These are phyloP conservation scores for Motacilla tschutschensis DNA, from an alignment of 2,113 vertebrate genomes.

Conservation along the genomic window DNA sequence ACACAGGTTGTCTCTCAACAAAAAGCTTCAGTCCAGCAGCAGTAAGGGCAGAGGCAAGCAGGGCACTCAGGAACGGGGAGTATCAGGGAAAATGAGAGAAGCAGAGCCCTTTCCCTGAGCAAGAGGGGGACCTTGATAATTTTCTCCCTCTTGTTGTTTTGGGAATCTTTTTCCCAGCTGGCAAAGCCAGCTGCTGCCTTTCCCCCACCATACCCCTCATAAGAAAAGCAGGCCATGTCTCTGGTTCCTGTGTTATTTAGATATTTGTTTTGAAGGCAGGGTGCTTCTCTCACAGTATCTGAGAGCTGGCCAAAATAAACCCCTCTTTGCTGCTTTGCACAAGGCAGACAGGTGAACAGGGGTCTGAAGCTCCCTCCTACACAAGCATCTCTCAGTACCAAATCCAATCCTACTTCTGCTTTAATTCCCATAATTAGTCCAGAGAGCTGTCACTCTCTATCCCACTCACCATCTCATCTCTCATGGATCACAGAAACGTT, in stretches of 20 bases:
- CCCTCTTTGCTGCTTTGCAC: background rate
- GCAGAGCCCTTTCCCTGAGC: background rate
- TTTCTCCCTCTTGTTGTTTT: background rate
- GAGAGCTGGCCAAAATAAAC: background rate
- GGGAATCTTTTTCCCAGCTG: background rate
- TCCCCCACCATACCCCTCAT: fast-evolving
- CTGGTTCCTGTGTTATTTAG: background rate
- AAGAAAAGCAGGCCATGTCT: background rate
- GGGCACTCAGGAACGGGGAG: background rate
- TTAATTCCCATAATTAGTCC: background rate
- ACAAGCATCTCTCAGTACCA: background rate
- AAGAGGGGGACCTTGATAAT: background rate
- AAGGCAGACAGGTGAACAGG: background rate
- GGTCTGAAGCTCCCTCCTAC: background rate
- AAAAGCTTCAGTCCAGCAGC: background rate
- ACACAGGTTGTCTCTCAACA: background rate
- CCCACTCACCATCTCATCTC: background rate
- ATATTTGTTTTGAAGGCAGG: background rate
- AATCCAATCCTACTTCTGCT: background rate
- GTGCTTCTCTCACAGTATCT: background rate
- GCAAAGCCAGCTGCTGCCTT: background rate
- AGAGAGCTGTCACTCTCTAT: background rate
- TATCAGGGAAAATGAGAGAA: background rate
- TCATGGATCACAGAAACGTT: background rate
- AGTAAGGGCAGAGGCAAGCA: background rate